These are phyloP conservation scores for Bombus breviceps DNA, from an alignment of 1,140 invertebrate species.

Conservation along the genomic window DNA sequence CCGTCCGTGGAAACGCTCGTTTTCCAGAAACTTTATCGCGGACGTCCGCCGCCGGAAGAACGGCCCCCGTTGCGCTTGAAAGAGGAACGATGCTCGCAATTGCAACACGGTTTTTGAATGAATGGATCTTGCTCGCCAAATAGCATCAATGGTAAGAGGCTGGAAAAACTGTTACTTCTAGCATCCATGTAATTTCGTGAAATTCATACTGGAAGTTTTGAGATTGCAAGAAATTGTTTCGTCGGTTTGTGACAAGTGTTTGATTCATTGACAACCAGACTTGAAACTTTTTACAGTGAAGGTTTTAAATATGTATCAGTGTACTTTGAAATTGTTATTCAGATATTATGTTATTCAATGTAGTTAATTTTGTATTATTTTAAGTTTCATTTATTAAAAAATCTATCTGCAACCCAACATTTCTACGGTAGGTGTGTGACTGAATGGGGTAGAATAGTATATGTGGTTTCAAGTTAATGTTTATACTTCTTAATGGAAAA, in stretches of 20 bases:
- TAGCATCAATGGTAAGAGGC: background rate
- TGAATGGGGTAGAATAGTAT: too few species aligned
- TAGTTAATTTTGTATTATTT: too few species aligned
- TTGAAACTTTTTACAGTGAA: too few species aligned
- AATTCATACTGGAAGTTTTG: background rate
- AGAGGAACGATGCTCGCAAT: background rate
- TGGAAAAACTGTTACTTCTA: background rate
- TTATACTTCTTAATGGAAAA: too few species aligned
- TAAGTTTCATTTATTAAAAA: too few species aligned
- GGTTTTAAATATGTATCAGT: too few species aligned
- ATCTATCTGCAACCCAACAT: too few species aligned
- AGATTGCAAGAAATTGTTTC: background rate
- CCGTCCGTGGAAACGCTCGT: slow-evolving; percentile 11
- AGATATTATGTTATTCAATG: too few species aligned
- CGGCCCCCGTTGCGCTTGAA: background rate
- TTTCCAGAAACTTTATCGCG: slow-evolving; percentile 31
- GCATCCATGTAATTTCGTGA: background rate
- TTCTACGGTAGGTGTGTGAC: too few species aligned
- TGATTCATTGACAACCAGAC: too few species aligned
- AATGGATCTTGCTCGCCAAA: background rate
- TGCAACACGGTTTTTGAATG: background rate
- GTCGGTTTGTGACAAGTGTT: background rate
- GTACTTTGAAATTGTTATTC: too few species aligned
- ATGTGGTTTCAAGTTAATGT: too few species aligned
- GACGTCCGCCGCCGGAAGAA: slow-evolving; percentile 7